These are phyloP conservation scores for Pitta sordida DNA, from an alignment of 2,113 vertebrate genomes.

Conservation along the genomic window DNA sequence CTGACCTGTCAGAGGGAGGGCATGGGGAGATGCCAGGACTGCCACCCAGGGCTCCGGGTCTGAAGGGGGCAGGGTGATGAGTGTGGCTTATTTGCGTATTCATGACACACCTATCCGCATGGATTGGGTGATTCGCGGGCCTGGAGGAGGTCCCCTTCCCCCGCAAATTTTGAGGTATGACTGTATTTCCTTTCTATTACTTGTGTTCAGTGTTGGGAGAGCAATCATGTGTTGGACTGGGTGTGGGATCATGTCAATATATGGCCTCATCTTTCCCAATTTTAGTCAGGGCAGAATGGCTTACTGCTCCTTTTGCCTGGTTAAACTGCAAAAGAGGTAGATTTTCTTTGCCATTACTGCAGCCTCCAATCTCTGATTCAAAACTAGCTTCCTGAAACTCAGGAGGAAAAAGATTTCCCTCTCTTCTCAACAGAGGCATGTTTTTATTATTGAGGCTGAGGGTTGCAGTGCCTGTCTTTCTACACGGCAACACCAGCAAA, in stretches of 20 bases:
- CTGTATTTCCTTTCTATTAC: not conserved
- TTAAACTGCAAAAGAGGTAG: not conserved
- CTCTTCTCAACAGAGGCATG: not conserved
- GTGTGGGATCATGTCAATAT: not conserved
- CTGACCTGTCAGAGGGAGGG: too few species aligned
- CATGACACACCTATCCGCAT: too few species aligned
- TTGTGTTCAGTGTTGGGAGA: not conserved
- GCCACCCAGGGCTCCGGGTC: too few species aligned
- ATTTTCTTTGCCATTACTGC: not conserved
- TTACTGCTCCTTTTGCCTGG: not conserved
- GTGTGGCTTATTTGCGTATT: too few species aligned
- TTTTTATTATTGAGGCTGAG: not conserved
- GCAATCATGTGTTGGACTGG: not conserved
- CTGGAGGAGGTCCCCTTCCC: too few species aligned
- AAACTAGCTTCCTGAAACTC: not conserved
- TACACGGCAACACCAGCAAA: not conserved
- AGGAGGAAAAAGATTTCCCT: not conserved
- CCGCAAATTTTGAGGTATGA: too few species aligned
- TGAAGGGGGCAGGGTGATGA: too few species aligned
- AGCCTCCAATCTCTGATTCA: not conserved
- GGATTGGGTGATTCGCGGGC: too few species aligned
- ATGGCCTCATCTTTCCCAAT: not conserved
- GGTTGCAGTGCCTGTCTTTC: not conserved
- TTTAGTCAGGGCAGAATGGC: not conserved
- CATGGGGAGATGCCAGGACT: too few species aligned